Evolutionary conservation across 2,888 invertebrate genomes (phyloP).

Genomic region (Brachypalpus laphriformis): DNA sequence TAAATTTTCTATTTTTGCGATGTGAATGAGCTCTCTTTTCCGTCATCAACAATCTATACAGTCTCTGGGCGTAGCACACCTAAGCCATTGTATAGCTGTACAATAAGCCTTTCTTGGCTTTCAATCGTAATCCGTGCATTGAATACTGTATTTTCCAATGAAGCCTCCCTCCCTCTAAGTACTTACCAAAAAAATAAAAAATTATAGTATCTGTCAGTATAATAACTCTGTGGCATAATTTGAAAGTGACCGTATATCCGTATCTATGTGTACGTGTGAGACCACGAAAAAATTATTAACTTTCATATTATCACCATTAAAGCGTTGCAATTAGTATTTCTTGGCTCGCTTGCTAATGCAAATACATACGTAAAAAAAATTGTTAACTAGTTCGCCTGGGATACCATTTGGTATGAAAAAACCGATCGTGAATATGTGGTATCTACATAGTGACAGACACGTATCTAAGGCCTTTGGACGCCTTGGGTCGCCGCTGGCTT

Average conservation of each 20-base stretch:
- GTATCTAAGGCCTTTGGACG: slow-evolving; percentile 46
- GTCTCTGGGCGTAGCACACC: slow-evolving; percentile 5
- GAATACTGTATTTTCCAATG: slow-evolving; percentile 38
- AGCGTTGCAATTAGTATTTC: slow-evolving; percentile 68
- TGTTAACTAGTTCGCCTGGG: slow-evolving; percentile 48
- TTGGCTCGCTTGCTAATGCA: slow-evolving; percentile 54
- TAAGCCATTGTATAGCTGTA: slow-evolving; percentile 50
- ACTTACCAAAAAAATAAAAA: slow-evolving; percentile 16
- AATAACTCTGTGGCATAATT: slow-evolving; percentile 63
- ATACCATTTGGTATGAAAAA: slow-evolving; percentile 6
- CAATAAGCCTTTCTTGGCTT: slow-evolving; percentile 60
- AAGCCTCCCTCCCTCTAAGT: not conserved
- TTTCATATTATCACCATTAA: slow-evolving; percentile 64
- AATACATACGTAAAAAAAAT: slow-evolving; percentile 32
- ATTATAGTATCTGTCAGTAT: slow-evolving; percentile 58
- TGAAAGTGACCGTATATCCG: slow-evolving; percentile 18
- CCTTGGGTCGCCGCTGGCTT: not conserved
- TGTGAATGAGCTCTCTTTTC: slow-evolving; percentile 27
- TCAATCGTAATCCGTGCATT: slow-evolving; percentile 60
- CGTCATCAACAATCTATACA: not conserved
- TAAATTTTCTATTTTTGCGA: slow-evolving; percentile 41
- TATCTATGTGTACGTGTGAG: slow-evolving; percentile 8
- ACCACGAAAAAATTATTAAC: slow-evolving; percentile 48
- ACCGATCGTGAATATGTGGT: slow-evolving; percentile 36
- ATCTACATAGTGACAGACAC: slow-evolving; percentile 51